Conservation (phyloP, 1,140 invertebrate species). For the Oryctes rhinoceros region DNA sequence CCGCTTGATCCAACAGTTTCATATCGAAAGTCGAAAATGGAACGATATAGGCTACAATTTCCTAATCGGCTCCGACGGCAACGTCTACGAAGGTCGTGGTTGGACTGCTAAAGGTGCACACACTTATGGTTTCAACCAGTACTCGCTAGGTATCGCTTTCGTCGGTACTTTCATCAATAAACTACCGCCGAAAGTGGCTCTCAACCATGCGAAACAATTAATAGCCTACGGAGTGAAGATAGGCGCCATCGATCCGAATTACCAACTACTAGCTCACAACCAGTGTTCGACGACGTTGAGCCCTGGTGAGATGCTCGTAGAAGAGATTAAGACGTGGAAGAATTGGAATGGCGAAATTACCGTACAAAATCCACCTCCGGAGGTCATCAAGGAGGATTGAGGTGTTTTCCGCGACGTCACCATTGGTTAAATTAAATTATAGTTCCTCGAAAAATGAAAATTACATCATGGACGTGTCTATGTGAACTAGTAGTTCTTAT, state of each 20-base stretch:
- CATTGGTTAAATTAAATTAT: too few species aligned
- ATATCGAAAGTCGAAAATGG: constrained; percentile 62
- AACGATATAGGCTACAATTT: constrained; percentile 66
- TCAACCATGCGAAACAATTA: constrained; percentile 59
- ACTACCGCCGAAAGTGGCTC: constrained; percentile 55
- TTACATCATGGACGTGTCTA: too few species aligned
- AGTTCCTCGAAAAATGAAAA: too few species aligned
- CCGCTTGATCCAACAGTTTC: constrained; percentile 60
- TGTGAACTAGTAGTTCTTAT: too few species aligned
- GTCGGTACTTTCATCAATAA: constrained; percentile 68
- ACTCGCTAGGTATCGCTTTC: constrained; percentile 70
- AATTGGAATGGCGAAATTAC: constrained; percentile 52
- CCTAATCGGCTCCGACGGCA: constrained; percentile 65
- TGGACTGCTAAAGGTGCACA: constrained; percentile 74
- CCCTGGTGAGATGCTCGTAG: constrained; percentile 58
- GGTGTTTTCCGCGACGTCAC: too few species aligned
- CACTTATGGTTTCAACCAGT: constrained; percentile 69
- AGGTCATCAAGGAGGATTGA: not conserved
- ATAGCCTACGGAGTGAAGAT: constrained; percentile 61
- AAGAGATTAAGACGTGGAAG: constrained; percentile 59
- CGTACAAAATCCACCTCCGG: not conserved
- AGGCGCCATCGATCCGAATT: constrained; percentile 62
- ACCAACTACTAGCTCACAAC: constrained; percentile 63
- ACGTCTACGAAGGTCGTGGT: constrained; percentile 67
- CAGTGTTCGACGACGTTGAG: constrained; percentile 62